Evolutionary conservation across 2,113 vertebrate species (phyloP).

Genomic region (Plestiodon gilberti): DNA sequence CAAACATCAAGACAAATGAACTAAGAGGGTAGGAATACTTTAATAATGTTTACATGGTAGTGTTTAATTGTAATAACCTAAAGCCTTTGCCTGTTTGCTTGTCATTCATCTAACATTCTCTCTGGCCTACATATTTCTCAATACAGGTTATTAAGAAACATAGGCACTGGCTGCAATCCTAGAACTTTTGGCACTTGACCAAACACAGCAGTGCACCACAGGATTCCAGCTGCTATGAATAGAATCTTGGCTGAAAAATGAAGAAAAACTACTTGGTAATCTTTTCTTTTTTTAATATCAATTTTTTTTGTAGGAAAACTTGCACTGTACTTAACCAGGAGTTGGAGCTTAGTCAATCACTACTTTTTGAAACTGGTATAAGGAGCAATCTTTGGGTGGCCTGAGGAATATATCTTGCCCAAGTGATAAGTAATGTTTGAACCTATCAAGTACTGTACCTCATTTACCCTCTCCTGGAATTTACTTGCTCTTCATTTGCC

Average conservation of each 20-base stretch:
- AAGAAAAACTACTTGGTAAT: not conserved
- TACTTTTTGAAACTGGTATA: not conserved
- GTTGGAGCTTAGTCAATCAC: not conserved
- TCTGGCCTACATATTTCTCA: not conserved
- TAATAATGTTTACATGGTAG: not conserved
- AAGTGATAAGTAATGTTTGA: not conserved
- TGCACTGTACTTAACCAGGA: not conserved
- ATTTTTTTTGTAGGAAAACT: not conserved
- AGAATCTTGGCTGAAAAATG: not conserved
- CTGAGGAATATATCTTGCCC: not conserved
- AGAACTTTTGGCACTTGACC: not conserved
- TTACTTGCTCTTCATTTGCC: not conserved
- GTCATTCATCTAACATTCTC: not conserved
- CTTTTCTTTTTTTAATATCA: not conserved
- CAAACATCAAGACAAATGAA: not conserved
- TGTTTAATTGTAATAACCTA: conserved; percentile 10
- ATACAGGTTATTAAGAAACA: not conserved
- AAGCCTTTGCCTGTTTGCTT: not conserved
- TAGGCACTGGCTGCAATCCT: not conserved
- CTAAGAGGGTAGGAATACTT: not conserved
- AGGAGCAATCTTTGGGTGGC: not conserved
- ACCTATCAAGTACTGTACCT: not conserved
- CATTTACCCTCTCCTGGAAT: no score
- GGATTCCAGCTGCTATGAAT: not conserved
- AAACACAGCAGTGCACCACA: not conserved